Percentiles rank a stretch among this genome's conserved stretches.
Conservation (phyloP, 37 sponge, comb jelly and placozoan species). For the Lycopodina hypogea region DNA sequence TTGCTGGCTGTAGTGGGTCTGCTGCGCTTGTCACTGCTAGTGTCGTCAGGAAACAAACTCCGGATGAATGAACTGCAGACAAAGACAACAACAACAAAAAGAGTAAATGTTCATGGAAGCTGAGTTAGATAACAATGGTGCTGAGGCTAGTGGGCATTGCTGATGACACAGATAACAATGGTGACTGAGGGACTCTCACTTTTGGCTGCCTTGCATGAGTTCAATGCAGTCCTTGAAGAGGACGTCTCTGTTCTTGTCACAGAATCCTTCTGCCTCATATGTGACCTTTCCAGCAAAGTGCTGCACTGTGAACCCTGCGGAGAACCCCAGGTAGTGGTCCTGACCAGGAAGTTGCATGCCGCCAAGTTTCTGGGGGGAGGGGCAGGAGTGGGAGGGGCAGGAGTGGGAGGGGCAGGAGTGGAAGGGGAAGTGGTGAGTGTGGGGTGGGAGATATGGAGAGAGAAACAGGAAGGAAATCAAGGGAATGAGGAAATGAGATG, state of each 20-base stretch:
- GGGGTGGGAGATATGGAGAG: background rate
- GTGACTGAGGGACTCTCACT: background rate
- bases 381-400: background rate
- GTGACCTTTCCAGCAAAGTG: slow-evolving; percentile 99
- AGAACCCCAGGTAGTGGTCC: slow-evolving; percentile 87
- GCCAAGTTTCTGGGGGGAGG: slow-evolving; percentile 70
- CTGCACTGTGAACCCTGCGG: slow-evolving; percentile 87
- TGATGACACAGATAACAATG: background rate
- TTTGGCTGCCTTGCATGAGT: slow-evolving; percentile 83
- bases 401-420: background rate
- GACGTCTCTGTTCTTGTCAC: slow-evolving; percentile 96
- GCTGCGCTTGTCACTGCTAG: slow-evolving; percentile 68
- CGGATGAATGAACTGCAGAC: slow-evolving; percentile 72
- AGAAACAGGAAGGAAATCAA: background rate
- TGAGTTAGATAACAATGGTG: background rate
- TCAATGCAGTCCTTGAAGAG: slow-evolving; percentile 91
- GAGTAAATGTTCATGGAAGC: background rate
- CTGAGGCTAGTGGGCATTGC: background rate
- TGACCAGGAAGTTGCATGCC: slow-evolving; percentile 68
- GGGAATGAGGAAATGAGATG: too few relatives aligned
- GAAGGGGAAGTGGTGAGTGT: background rate
- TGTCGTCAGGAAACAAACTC: slow-evolving; percentile 86
- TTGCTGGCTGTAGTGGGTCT: slow-evolving; percentile 84
- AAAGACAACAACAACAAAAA: background rate
- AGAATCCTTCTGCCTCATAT: slow-evolving; percentile 87